Conservation (phyloP, 2,797 vertebrate species). For the Microhierax caerulescens region DNA sequence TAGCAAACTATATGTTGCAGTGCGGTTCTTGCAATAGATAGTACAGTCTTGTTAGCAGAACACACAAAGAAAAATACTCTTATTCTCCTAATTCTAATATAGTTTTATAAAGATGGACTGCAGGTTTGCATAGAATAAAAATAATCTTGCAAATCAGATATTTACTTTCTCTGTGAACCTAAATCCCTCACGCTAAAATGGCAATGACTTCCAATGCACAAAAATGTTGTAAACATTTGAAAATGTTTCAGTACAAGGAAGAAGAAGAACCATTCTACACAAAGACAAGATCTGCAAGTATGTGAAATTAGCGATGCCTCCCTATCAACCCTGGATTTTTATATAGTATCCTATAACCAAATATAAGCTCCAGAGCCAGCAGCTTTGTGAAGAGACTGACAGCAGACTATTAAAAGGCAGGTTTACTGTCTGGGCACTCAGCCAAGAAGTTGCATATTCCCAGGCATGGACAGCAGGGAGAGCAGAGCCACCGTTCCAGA, state of each 20-base stretch:
- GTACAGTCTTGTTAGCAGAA: background rate
- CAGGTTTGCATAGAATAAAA: background rate
- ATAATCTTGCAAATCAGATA: background rate
- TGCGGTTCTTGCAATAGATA: background rate
- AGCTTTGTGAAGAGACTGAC: background rate
- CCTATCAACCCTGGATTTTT: background rate
- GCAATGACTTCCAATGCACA: background rate
- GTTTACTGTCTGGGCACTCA: background rate
- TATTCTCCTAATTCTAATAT: background rate
- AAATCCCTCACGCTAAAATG: background rate
- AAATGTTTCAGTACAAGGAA: background rate
- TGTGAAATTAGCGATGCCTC: background rate
- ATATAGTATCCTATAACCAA: background rate
- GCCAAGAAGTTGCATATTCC: slow-evolving; percentile 31
- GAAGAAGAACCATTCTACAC: background rate
- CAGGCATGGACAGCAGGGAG: slow-evolving; percentile 6
- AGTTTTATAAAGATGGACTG: background rate
- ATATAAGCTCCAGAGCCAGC: background rate
- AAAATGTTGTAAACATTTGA: background rate
- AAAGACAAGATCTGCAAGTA: background rate
- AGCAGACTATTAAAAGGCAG: slow-evolving; percentile 28
- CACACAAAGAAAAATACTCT: background rate
- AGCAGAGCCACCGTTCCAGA: background rate
- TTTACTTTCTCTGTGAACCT: background rate
- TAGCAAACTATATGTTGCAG: background rate